These are phyloP conservation scores for Mimas tiliae DNA, from an alignment of 2,888 invertebrate genomes.

Conservation along the genomic window DNA sequence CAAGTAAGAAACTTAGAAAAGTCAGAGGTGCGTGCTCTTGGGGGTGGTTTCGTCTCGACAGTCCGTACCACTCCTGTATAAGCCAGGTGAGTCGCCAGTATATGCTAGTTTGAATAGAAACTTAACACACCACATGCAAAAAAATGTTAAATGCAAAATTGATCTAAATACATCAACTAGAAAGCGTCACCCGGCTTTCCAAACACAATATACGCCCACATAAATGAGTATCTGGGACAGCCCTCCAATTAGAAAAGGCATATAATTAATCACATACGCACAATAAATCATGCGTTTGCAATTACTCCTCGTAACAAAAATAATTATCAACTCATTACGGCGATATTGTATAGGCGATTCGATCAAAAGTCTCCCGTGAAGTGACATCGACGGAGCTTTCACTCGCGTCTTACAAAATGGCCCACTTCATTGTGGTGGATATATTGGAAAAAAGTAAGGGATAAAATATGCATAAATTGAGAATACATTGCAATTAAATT, in stretches of 20 bases:
- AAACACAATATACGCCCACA: constrained; percentile 1
- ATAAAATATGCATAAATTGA: not conserved
- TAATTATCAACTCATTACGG: constrained; percentile 27
- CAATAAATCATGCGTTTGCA: constrained; percentile 22
- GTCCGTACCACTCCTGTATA: too few species aligned
- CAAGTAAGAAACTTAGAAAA: too few species aligned
- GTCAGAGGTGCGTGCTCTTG: too few species aligned
- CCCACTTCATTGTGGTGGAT: constrained; percentile 5
- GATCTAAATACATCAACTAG: constrained; percentile 7
- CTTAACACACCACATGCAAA: not conserved
- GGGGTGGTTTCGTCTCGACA: too few species aligned
- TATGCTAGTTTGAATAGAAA: too few species aligned
- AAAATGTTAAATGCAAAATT: not conserved
- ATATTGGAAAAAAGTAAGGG: not conserved
- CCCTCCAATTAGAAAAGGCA: constrained; percentile 21
- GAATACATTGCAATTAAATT: not conserved
- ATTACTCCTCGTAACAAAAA: constrained; percentile 4
- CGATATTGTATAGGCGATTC: constrained; percentile 16
- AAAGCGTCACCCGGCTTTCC: constrained; percentile 11
- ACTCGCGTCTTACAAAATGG: constrained; percentile 5
- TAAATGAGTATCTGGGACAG: not conserved
- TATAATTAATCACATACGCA: constrained; percentile 1
- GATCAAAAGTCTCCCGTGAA: constrained; percentile 24
- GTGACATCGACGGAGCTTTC: constrained; percentile 27
- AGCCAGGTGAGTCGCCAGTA: too few species aligned